phyloP scores from a whole-genome alignment of 2,113 vertebrate genomes.

The Charina bottae region DNA sequence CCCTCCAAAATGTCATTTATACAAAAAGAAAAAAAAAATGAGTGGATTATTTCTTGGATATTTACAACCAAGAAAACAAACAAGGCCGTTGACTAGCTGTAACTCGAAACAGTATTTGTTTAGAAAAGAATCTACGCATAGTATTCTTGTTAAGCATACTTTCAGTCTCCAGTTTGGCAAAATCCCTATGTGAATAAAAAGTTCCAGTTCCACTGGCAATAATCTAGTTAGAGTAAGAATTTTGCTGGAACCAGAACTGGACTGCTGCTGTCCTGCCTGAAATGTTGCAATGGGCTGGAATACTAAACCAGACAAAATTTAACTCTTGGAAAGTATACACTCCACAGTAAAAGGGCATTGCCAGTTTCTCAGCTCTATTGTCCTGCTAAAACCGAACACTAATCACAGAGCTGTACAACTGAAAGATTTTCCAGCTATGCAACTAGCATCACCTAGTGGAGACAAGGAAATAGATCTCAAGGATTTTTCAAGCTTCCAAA shows the following conservation, averaged over 20 bases:
- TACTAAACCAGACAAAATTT: not conserved
- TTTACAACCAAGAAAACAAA: not conserved
- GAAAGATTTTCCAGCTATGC: not conserved
- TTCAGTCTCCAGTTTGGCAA: not conserved
- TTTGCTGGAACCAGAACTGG: not conserved
- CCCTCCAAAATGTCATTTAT: not conserved
- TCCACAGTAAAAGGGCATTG: not conserved
- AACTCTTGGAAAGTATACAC: not conserved
- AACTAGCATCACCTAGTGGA: conserved; percentile 62
- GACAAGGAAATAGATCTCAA: accelerated
- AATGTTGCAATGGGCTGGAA: not conserved
- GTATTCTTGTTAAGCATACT: too few species aligned
- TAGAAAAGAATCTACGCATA: not conserved
- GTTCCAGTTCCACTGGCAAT: accelerated
- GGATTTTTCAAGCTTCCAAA: accelerated
- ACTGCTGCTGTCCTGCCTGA: too few species aligned
- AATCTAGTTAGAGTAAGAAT: not conserved
- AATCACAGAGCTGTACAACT: not conserved
- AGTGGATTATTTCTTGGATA: not conserved
- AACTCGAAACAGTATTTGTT: not conserved
- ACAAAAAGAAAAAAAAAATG: not conserved
- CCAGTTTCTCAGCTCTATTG: not conserved
- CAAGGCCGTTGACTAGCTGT: not conserved
- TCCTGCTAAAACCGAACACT: not conserved
- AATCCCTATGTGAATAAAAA: not conserved